Conservation (phyloP, 2,113 vertebrate species). For the Tor tambroides region DNA sequence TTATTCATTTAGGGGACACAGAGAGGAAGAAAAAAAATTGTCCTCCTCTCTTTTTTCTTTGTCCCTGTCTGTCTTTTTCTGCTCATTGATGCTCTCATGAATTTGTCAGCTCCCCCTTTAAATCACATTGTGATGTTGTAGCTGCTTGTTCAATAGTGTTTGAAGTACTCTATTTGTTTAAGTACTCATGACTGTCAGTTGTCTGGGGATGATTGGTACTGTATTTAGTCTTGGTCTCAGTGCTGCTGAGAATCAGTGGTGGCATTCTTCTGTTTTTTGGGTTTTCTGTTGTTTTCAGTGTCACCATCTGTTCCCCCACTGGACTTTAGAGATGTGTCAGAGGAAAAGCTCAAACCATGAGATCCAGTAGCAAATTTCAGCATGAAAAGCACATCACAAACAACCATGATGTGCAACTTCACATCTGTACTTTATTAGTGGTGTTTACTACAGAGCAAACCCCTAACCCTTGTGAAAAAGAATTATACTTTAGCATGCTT, state of each 20-base stretch:
- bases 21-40: not conserved
- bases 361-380: not conserved
- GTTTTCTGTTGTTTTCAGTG: not conserved
- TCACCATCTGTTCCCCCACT: conserved; percentile 15
- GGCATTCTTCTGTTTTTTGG: conserved; percentile 13
- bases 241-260: not conserved
- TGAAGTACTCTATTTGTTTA: conserved; percentile 33
- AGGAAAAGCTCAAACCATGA: not conserved
- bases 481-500: not conserved
- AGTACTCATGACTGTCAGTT: not conserved
- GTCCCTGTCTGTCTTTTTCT: conserved; percentile 45
- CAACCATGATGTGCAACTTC: too few species aligned
- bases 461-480: not conserved
- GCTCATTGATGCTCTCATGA: not conserved
- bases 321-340: not conserved
- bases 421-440: conserved; percentile 5
- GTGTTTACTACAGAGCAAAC: not conserved
- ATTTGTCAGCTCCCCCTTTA: not conserved
- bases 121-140: not conserved
- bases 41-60: conserved; percentile 33
- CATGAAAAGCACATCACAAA: not conserved
- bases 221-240: not conserved
- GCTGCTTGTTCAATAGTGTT: not conserved
- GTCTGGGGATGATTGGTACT: not conserved
- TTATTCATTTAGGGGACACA: conserved; percentile 68